Evolutionary conservation across 2,113 vertebrate genomes (phyloP), one percentile per base, ranked within the genome.

Genomic region (Philantomba maxwellii): DNA sequence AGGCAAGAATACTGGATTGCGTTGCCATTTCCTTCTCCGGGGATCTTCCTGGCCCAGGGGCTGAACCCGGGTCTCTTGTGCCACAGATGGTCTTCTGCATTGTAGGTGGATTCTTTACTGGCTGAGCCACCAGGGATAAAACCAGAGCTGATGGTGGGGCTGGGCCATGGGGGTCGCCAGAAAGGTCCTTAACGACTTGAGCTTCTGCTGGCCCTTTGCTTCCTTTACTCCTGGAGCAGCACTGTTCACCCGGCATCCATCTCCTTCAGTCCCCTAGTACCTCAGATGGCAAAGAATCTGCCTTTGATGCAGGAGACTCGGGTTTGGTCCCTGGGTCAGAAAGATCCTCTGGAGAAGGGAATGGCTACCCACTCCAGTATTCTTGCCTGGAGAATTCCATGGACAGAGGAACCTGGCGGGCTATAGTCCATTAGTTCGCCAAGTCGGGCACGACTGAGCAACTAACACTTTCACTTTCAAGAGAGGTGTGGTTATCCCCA

Each of bases 231-330:
- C 26, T 9, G 57, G 49, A 78, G 51, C 5, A 85, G 55, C 11
- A 77, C 7, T 12, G 7, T 15, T 58, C 3, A 45, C 12, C 51
- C 5, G 4, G 23, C 39, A 4, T 16, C 1, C 0, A 7, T n/a
- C 60, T 88, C 49, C 2, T 47, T 47, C 58, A 11, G 16, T 80
- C 62, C 19, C 88, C 83, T 36, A 23, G 19, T 12, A 36, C 66
- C 66, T 23, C 19, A 70, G 19, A 39, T 39, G 66, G 19, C 66
- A 70, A 39, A 70, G 66, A 70, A 70, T 12, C n/a, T 11, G 8
- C n/a, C n/a, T 70, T 23, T 10, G 1, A 12, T 12, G 5, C 19
- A 70, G n/a, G 19, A 39, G n/a, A 39, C 66, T 36, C 9, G 10
- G 64, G n/a, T 70, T 70, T 21, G 64, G n/a, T 36, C 64, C 64